Evolutionary conservation across 2,113 vertebrate species (phyloP).

Genomic region (Sturnus vulgaris): DNA sequence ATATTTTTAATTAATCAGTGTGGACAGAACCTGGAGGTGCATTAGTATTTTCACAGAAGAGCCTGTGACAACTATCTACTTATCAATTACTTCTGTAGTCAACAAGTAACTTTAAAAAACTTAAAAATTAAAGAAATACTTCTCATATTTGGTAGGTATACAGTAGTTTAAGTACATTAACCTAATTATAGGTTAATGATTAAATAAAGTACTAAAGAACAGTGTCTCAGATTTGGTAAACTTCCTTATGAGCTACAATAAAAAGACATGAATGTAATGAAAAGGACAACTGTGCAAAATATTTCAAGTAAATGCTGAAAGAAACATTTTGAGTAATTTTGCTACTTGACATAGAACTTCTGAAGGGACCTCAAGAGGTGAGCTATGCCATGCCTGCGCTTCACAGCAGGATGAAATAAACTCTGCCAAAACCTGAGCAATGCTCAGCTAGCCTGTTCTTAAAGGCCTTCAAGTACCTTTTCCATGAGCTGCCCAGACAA

Average conservation of each 20-base stretch:
- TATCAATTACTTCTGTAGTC: background rate
- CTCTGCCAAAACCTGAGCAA: background rate
- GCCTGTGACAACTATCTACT: background rate
- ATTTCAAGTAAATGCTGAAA: background rate
- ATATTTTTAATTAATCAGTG: background rate
- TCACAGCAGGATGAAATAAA: background rate
- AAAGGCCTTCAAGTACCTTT: background rate
- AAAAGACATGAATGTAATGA: background rate
- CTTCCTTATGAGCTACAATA: background rate
- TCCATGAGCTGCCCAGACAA: background rate
- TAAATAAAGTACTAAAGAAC: background rate
- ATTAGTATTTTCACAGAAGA: background rate
- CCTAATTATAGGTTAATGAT: background rate
- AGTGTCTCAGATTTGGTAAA: background rate
- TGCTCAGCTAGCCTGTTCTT: background rate
- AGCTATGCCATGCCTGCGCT: background rate
- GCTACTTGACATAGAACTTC: background rate
- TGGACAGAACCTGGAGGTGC: too few relatives aligned
- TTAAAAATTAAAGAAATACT: background rate
- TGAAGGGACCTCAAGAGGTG: background rate
- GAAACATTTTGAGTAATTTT: background rate
- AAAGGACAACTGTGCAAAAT: background rate
- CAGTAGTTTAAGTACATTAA: background rate
- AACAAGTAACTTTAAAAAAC: background rate
- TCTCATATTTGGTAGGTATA: background rate